Base-by-base conservation (phyloP, 2,113 vertebrate species). In the Siniperca knerii region DNA sequence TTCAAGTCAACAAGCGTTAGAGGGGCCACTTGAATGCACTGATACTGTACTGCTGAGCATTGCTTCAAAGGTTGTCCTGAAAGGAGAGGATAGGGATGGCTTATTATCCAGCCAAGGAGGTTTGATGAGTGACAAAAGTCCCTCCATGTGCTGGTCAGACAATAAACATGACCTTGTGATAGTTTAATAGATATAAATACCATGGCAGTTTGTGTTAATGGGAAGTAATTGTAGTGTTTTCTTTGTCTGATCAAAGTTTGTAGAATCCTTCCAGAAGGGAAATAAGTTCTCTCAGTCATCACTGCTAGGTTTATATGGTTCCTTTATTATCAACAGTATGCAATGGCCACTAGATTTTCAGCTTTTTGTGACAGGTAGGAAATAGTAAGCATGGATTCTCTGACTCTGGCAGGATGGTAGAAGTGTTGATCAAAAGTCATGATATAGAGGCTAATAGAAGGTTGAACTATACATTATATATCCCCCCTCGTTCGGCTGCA, bases 291-390 rank as follows among this genome's bases (percentile, higher is more conserved):
- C 77, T 84, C 77, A 89, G 79, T 73, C 76, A 58, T 68, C 60
- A 75, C 37, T 50, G 58, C 76, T 52, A 46, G n/a, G 62, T 88
- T 86, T 88, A 83, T 69, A 46, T 75, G 0, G 5, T 60, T 84
- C 90, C 61, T 91, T 88, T 87, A 90, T 90, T 89, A 77, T 86
- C 73, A 90, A 79, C 90, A 91, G 57, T 66, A 77, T 82, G 79
- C 68, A 87, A 74, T 64, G 23, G 73, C 57, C 72, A 79, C 58
- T 48, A 78, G 57, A 85, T 87, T 85, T 81, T 86, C 73, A 84
- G 37, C 74, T 87, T 37, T 71, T 68, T 77, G 54, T 55, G 64
- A 82, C 75, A 78, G 48, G 46, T 79, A 50, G n/a, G 15, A 65
- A 50, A 83, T 58, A 78, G 72, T 29, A 61, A 67, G 35, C 70